Evolutionary conservation across 2,888 invertebrate genomes (phyloP), one percentile per base, ranked within the genome.

Genomic region (Troides helena): DNA sequence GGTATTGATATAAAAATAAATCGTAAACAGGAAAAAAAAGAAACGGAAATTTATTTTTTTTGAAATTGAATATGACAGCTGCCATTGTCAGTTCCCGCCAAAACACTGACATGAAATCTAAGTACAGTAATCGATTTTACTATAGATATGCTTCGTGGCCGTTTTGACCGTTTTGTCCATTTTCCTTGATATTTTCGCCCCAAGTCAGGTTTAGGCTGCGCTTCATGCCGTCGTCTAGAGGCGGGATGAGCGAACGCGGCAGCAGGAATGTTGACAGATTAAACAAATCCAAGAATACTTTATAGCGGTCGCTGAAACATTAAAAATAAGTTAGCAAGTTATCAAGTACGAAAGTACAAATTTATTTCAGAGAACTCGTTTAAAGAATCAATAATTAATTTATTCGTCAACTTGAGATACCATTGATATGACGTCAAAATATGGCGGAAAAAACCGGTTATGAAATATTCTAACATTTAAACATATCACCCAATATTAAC

Each of bases 251-350:
- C 36, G 95, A 94, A 10, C 99, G 95, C 0, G 99, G 99, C 78
- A 99, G 96, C 73, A 99, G 92, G 92, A 98, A 99, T 0, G 99
- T 99, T 0, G 99, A 99, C 69, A 99, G 90, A 87, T 99, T 99
- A 93, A 99, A 99, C 59, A 99, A 92, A 86, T 99, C 99, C 84
- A 99, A 90, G 85, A 99, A 99, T 46, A 99, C 98, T 90, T 99
- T 99, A 94, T 99, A 99, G 30, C 99, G 97, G 89, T 99, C 99
- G 86, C 99, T 99, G 92, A 60, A 94, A 94, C 67, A 30, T 63
- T 69, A 53, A 46, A 65, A 63, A 21, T 2, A 46, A 30, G 3
- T 30, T 12, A 12, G 12, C 14, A 46, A 46, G 10, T 14, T 12
- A 14, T 14, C 2, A 14, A 14, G 12, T 46, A 0, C 12, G 1